These are phyloP conservation scores for Heterotis niloticus DNA, from an alignment of 2,113 vertebrate species.

Conservation along the genomic window DNA sequence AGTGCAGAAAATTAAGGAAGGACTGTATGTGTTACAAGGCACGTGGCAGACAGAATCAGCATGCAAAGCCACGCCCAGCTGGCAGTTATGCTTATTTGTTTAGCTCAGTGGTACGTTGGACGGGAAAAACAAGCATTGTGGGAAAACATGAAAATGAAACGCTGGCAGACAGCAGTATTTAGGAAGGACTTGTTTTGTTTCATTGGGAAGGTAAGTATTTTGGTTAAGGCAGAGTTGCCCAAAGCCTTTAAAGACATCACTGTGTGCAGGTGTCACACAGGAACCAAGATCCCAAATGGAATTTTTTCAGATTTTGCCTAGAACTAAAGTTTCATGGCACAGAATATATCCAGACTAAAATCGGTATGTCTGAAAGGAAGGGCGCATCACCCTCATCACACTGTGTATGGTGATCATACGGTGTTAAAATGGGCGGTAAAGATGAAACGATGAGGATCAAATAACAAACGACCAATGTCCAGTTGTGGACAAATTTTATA, in stretches of 20 bases:
- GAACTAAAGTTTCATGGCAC: too few relatives aligned
- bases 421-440: not conserved
- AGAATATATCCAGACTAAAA: too few relatives aligned
- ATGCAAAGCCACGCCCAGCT: not conserved
- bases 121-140: conserved; percentile 16
- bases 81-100: conserved; percentile 19
- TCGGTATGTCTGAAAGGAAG: too few relatives aligned
- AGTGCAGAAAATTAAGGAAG: too few relatives aligned
- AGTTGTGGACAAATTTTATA: too few relatives aligned
- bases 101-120: conserved; percentile 7
- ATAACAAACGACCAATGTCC: too few relatives aligned
- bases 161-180: not conserved
- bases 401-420: not conserved
- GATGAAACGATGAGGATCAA: too few relatives aligned
- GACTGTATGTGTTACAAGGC: not conserved
- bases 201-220: not conserved
- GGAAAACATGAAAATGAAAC: not conserved
- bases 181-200: not conserved
- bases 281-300: not conserved
- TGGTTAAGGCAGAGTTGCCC: too few relatives aligned
- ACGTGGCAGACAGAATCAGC: not conserved
- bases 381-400: not conserved
- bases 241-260: too few relatives aligned
- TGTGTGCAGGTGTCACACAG: not conserved
- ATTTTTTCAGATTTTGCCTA: not conserved